A percentile compares a stretch with the other conserved stretches of the same genome.
Conservation (phyloP, 2,888 invertebrate species). For the Glyphotaelius pellucidus region DNA sequence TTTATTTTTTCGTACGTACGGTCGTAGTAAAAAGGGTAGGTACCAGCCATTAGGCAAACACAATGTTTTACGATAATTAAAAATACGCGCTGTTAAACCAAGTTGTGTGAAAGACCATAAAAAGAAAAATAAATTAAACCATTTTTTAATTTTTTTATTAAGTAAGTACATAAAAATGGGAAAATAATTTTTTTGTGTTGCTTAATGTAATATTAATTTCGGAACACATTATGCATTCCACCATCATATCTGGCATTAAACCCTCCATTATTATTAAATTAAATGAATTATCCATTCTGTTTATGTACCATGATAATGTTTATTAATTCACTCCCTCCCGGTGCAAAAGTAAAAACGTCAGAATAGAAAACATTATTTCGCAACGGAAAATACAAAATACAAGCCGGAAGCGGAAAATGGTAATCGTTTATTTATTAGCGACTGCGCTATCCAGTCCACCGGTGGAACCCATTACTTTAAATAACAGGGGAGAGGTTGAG, state of each 20-base stretch:
- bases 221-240: background rate
- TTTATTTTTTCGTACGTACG: too few species aligned
- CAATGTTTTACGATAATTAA: too few species aligned
- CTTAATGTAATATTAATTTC: background rate
- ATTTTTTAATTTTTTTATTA: background rate
- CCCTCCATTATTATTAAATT: background rate
- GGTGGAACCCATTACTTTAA: conserved; percentile 61
- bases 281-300: background rate
- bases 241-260: background rate
- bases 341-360: conserved; percentile 22
- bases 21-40: too few species aligned
- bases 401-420: conserved; percentile 58
- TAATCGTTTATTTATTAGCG: conserved; percentile 65
- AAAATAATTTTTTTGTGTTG: background rate
- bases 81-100: too few species aligned
- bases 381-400: conserved; percentile 30
- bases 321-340: background rate
- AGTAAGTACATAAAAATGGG: background rate
- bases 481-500: conserved; percentile 57
- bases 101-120: background rate
- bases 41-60: too few species aligned
- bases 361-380: conserved; percentile 46
- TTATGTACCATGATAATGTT: background rate
- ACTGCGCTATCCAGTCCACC: conserved; percentile 47
- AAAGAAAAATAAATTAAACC: background rate